A percentile compares a stretch with the other conserved stretches of the same genome.
These are phyloP conservation scores for Semnopithecus entellus DNA, from an alignment of 2,113 vertebrate genomes.

Conservation along the genomic window DNA sequence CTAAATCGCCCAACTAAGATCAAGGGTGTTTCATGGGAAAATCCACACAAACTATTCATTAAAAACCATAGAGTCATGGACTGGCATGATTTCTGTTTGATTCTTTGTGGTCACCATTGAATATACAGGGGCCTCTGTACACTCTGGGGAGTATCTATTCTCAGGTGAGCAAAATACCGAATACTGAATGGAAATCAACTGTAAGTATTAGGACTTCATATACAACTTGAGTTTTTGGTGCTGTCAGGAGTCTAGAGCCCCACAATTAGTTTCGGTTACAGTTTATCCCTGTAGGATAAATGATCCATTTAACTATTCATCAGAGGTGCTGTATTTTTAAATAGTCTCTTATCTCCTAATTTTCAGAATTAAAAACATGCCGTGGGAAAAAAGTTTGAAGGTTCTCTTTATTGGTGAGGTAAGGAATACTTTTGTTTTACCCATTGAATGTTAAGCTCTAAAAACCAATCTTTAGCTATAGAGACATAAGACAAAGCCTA, in stretches of 20 bases:
- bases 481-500: background rate
- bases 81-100: background rate
- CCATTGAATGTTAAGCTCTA: background rate
- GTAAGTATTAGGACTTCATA: background rate
- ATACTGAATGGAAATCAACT: background rate
- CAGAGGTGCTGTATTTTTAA: background rate
- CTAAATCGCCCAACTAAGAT: background rate
- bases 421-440: constrained; percentile 25
- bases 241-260: background rate
- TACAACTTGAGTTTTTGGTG: background rate
- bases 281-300: background rate
- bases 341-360: background rate
- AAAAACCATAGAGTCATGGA: background rate
- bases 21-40: background rate
- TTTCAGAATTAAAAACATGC: constrained; percentile 42
- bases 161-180: constrained; percentile 5
- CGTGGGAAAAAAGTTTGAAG: background rate
- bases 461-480: background rate
- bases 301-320: background rate
- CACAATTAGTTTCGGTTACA: constrained; percentile 1
- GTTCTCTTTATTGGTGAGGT: constrained; percentile 14
- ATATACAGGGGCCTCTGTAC: background rate
- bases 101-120: background rate
- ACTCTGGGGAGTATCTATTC: background rate
- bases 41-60: background rate